A percentile compares a stretch with the other conserved stretches of the same genome.
These are phyloP conservation scores for Ganaspis brasiliensis DNA, from an alignment of 2,888 invertebrate genomes.

Conservation along the genomic window DNA sequence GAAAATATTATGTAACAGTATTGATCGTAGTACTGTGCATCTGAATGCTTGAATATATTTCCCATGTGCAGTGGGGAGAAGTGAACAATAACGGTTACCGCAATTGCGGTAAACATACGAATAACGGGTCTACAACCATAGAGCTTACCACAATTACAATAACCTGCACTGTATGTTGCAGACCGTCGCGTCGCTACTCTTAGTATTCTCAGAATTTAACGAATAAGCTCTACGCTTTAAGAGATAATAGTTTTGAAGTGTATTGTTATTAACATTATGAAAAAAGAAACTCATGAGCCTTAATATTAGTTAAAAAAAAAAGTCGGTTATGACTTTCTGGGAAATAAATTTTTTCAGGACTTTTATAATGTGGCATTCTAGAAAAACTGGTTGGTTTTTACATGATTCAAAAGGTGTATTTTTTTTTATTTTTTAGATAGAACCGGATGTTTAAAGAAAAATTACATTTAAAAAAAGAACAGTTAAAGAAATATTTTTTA, in stretches of 20 bases:
- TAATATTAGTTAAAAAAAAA: not conserved
- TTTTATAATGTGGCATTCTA: no score
- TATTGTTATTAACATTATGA: not conserved
- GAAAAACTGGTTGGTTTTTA: no score
- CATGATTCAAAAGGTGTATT: no score
- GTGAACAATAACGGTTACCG: conserved; percentile 44
- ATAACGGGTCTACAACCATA: conserved; percentile 34
- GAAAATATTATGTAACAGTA: not conserved
- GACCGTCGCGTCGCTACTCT: not conserved
- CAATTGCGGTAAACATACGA: conserved; percentile 43
- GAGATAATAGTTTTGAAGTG: conserved; percentile 24
- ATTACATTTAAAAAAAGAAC: no score
- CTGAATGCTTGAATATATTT: conserved; percentile 34
- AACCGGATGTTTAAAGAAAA: no score
- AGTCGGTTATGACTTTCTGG: not conserved
- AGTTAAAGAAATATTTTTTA: no score
- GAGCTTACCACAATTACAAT: conserved; percentile 43
- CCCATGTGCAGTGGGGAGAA: conserved; percentile 34
- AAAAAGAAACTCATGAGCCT: not conserved
- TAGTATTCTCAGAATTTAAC: conserved; percentile 32
- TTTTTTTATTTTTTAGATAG: no score
- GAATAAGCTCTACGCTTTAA: conserved; percentile 23
- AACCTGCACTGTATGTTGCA: conserved; percentile 36
- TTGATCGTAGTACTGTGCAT: conserved; percentile 17
- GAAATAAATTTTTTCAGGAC: no score